Base-by-base conservation (phyloP, 2,888 invertebrate species). In the Pycnomerus fuliginosus region DNA sequence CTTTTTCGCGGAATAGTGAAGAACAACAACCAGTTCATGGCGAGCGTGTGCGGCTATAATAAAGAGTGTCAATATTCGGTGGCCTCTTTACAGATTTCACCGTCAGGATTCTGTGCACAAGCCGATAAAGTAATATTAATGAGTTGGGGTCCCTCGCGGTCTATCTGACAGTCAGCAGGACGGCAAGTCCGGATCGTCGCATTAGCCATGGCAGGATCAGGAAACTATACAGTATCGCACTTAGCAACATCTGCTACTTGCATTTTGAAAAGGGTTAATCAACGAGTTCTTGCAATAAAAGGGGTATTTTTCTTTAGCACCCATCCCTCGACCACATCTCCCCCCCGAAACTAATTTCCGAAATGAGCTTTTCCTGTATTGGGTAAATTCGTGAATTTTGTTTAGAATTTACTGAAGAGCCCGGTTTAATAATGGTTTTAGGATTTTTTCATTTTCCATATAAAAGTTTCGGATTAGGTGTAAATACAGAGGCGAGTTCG, bases 51-150 rank as follows among this genome's bases (percentile, higher is more conserved):
- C 13, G 37, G 37, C 37, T n/a, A n/a, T n/a, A 37, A 37, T 39
- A 31, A 31, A 39, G 39, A 31, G 12, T 32, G 39, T 39, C 39
- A 39, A 39, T 39, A 39, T 39, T 39, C 25, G 12, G 32, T 39
- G 39, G 39, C 12, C 33, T 40, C 20, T 31, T 31, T 39, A 39
- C 31, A 31, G 39, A 31, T 39, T 39, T 32, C 31, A 32, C 31
- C 37, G 37, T 29, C 11, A 7, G 15, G 28, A 29, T 30, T 23
- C 31, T 25, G 24, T 23, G 13, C 23, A 20, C 7, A 20, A 20
- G 7, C 22, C 7, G 49, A 50, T 50, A 52, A 50, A 52, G 52
- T 50, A 50, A 52, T 52, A 52, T 52, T 50, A 52, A 52, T 52
- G 52, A 50, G 37, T 48, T 37, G 39, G 30, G 41, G 42, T 35